Evolutionary conservation across 2,113 vertebrate species (phyloP).

Genomic region (Myrmecophaga tridactyla): DNA sequence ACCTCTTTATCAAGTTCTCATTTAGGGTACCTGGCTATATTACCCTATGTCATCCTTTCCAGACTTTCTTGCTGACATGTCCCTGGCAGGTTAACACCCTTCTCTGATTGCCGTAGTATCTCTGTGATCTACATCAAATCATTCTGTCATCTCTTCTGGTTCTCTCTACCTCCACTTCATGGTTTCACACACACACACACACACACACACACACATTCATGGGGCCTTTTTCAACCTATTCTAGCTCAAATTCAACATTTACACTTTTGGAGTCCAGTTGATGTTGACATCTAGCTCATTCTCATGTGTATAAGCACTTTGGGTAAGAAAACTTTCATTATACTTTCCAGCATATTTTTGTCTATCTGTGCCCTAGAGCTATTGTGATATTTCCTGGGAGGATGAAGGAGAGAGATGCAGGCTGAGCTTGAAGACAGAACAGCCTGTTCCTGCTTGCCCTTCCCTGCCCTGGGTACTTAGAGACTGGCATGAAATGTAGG

Average conservation of each 20-base stretch:
- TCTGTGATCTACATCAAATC: not conserved
- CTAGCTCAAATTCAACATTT: not conserved
- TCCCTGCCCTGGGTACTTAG: not conserved
- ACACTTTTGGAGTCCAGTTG: not conserved
- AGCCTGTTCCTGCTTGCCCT: not conserved
- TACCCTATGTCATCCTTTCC: no score
- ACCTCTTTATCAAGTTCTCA: not conserved
- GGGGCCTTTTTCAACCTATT: not conserved
- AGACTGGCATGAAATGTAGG: not conserved
- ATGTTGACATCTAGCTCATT: not conserved
- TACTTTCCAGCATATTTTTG: not conserved
- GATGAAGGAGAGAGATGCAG: not conserved
- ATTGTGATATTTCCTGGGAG: not conserved
- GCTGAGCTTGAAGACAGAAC: no score
- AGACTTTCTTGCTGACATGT: not conserved
- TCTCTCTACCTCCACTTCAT: not conserved
- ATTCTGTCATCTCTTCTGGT: not conserved
- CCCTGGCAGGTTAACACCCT: not conserved
- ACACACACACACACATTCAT: accelerated
- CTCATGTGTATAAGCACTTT: not conserved
- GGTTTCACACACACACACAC: accelerated
- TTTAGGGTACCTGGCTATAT: not conserved
- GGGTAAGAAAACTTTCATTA: not conserved
- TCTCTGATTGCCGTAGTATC: not conserved
- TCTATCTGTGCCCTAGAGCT: not conserved